Evolutionary conservation across 1,140 invertebrate species (phyloP).

Genomic region (Dolichoris vasculosae): DNA sequence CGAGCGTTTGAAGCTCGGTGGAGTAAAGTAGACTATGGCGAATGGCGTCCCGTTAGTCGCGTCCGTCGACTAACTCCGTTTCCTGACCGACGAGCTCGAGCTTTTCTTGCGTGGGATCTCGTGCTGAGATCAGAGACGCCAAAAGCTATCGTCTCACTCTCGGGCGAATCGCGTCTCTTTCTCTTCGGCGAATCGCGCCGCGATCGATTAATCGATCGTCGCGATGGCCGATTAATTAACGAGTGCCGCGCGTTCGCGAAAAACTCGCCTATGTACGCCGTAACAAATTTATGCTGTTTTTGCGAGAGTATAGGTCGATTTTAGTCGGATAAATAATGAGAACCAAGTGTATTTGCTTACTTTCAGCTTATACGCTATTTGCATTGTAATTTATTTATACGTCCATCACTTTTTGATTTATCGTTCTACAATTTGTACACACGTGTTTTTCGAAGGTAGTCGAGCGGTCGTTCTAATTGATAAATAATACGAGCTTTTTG

Average conservation of each 20-base stretch:
- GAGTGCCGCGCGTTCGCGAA: neutral
- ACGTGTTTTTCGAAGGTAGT: neutral
- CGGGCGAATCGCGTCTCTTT: neutral
- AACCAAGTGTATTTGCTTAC: neutral
- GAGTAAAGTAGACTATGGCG: neutral
- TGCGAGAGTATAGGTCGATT: neutral
- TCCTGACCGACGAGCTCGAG: neutral
- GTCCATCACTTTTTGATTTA: neutral
- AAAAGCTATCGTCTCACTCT: too few species aligned
- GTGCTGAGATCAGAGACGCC: neutral
- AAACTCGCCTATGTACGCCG: neutral
- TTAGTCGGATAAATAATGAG: neutral
- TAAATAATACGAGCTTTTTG: too few species aligned
- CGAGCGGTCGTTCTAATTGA: neutral
- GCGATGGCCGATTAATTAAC: neutral
- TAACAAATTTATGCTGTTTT: constrained; percentile 14
- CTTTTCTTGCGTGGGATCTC: neutral
- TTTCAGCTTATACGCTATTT: neutral
- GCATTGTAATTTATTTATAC: neutral
- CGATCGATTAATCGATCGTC: constrained; percentile 13
- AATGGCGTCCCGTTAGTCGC: neutral
- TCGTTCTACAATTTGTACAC: neutral
- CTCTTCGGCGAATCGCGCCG: neutral
- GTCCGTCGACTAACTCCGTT: neutral
- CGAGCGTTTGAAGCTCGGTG: too few species aligned